Conservation (phyloP, 23 tunicate genomes). For the Diplosoma virens region DNA sequence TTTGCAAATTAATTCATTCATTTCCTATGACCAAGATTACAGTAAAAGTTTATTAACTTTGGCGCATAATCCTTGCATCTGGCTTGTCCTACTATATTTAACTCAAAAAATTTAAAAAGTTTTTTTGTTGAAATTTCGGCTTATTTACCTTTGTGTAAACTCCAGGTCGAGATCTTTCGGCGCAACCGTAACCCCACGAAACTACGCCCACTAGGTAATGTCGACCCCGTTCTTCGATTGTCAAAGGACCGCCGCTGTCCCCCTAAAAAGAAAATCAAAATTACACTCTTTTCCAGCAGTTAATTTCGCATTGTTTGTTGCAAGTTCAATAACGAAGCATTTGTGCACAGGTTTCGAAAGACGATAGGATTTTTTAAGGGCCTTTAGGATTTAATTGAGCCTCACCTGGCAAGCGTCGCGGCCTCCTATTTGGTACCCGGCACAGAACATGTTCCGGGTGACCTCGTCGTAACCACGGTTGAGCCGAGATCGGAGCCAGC, state of each 20-base stretch:
- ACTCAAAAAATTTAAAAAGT: background rate
- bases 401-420: slow-evolving; percentile 61
- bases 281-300: no score
- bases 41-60: no score
- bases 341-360: no score
- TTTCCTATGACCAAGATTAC: no score
- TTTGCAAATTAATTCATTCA: no score
- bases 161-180: slow-evolving; percentile 24
- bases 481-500: slow-evolving; percentile 17
- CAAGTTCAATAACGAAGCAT: no score
- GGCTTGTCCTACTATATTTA: no score
- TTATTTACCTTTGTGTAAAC: slow-evolving; percentile 56
- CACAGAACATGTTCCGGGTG: slow-evolving; percentile 55
- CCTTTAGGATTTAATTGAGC: background rate
- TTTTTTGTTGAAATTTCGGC: no score
- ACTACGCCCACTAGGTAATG: slow-evolving; percentile 32
- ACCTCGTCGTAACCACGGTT: background rate
- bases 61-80: no score
- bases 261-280: slow-evolving; percentile 36
- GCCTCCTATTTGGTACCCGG: slow-evolving; percentile 37
- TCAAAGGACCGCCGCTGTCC: slow-evolving; percentile 71
- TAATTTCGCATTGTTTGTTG: no score
- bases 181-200: slow-evolving; percentile 69
- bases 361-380: no score
- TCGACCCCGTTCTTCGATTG: background rate